Percentiles rank a stretch among this genome's conserved stretches.
These are phyloP conservation scores for Orientallactaga bullata DNA, from an alignment of 2,113 vertebrate genomes.

Conservation along the genomic window DNA sequence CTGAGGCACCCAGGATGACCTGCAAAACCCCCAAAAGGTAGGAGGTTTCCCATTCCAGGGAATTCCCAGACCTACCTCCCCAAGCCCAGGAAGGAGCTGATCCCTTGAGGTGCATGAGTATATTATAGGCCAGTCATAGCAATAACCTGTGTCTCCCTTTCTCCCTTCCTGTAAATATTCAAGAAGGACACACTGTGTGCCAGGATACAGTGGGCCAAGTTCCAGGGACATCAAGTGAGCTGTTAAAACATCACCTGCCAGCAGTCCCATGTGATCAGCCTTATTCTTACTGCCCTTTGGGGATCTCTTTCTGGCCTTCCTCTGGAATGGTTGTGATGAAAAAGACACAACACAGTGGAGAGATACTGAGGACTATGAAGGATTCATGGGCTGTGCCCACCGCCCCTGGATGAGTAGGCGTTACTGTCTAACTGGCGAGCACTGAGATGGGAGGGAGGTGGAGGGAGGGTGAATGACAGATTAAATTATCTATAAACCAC, in stretches of 20 bases:
- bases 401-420: not conserved
- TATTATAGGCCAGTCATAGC: not conserved
- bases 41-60: too few relatives aligned
- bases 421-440: not conserved
- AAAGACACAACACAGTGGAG: not conserved
- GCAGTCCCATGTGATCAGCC: too few relatives aligned
- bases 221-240: not conserved
- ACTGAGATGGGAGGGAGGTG: not conserved
- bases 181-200: not conserved
- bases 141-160: not conserved
- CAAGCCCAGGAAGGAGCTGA: not conserved
- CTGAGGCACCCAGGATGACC: not conserved
- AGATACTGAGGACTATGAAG: not conserved
- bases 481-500: not conserved
- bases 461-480: not conserved
- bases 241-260: too few relatives aligned
- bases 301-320: not conserved
- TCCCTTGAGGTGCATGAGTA: accelerated
- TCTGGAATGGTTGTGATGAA: not conserved
- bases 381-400: not conserved
- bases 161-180: not conserved
- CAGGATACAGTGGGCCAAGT: not conserved
- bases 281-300: too few relatives aligned
- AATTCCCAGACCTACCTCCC: not conserved
- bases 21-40: not conserved